phyloP scores from a whole-genome alignment of 2,113 vertebrate species.

The Amphiprion percula region DNA sequence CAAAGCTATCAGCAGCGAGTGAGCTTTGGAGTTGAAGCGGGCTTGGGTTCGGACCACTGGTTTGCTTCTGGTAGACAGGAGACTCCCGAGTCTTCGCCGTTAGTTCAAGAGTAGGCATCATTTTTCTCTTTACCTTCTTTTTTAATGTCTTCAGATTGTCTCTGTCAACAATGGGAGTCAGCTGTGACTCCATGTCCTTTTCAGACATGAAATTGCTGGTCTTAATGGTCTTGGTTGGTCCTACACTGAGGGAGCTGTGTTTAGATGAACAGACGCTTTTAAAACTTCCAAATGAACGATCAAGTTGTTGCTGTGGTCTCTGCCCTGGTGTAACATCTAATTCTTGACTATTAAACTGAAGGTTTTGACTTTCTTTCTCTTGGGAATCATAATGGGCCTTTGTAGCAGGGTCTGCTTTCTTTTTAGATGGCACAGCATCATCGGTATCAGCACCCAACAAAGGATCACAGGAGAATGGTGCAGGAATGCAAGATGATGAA shows the following conservation, averaged over 20 bases:
- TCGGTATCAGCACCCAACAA: conserved; percentile 15
- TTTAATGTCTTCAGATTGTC: conserved; percentile 27
- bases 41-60: conserved; percentile 4
- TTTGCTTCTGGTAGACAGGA: background rate
- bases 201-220: background rate
- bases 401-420: background rate
- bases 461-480: conserved; percentile 10
- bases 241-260: conserved; percentile 6
- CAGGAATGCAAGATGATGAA: conserved; percentile 10
- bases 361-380: conserved; percentile 21
- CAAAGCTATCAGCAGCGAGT: conserved; percentile 3
- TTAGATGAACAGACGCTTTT: conserved; percentile 35
- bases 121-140: conserved; percentile 7
- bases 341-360: conserved; percentile 23
- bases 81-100: conserved; percentile 27
- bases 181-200: conserved; percentile 18
- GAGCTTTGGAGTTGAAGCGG: conserved; percentile 18
- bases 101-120: conserved; percentile 18
- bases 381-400: conserved; percentile 11
- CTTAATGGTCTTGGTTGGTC: conserved; percentile 15
- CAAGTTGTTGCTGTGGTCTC: conserved; percentile 26
- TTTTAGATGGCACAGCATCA: conserved; percentile 11
- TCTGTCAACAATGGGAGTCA: conserved; percentile 12
- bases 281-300: conserved; percentile 55
- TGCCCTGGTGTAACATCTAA: conserved; percentile 53